A percentile compares a stretch with the other conserved stretches of the same genome.
These are phyloP conservation scores for Vidua macroura DNA, from an alignment of 2,113 vertebrate species.

Conservation along the genomic window DNA sequence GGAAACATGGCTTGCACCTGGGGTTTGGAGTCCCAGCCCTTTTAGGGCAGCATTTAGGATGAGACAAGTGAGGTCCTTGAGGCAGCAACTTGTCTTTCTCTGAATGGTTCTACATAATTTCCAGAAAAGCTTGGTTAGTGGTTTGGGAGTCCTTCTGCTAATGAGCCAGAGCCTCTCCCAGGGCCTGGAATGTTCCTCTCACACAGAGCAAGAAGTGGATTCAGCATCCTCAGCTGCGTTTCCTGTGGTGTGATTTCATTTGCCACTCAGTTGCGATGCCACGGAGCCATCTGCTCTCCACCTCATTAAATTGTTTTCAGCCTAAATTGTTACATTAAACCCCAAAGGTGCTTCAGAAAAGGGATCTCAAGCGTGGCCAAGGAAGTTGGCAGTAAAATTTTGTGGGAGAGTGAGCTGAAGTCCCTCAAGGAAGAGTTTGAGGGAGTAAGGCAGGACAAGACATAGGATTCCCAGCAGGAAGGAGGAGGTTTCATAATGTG, in stretches of 20 bases:
- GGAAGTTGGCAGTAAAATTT: neutral
- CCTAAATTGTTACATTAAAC: neutral
- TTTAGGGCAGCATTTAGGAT: neutral
- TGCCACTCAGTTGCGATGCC: neutral
- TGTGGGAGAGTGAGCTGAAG: neutral
- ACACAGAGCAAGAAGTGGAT: neutral
- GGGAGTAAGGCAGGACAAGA: neutral
- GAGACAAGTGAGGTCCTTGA: neutral
- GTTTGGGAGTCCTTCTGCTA: conserved; percentile 11
- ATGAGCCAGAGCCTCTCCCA: conserved; percentile 19
- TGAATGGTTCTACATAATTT: neutral
- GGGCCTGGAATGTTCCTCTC: neutral
- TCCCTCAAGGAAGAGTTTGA: neutral
- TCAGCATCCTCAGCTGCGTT: neutral
- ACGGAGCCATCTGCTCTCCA: neutral
- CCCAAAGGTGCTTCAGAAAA: neutral
- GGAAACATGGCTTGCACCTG: neutral
- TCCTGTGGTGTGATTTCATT: conserved; percentile 22
- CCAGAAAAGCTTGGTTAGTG: neutral
- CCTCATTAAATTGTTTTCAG: conserved; percentile 35
- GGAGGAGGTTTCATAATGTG: neutral
- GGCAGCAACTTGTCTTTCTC: neutral
- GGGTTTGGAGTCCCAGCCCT: neutral
- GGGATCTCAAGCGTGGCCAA: neutral
- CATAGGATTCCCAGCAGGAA: neutral